Percentiles rank a stretch among this genome's conserved stretches.
Evolutionary conservation across 2,888 invertebrate genomes (phyloP).

Genomic region (Kryphioiulus occultus): DNA sequence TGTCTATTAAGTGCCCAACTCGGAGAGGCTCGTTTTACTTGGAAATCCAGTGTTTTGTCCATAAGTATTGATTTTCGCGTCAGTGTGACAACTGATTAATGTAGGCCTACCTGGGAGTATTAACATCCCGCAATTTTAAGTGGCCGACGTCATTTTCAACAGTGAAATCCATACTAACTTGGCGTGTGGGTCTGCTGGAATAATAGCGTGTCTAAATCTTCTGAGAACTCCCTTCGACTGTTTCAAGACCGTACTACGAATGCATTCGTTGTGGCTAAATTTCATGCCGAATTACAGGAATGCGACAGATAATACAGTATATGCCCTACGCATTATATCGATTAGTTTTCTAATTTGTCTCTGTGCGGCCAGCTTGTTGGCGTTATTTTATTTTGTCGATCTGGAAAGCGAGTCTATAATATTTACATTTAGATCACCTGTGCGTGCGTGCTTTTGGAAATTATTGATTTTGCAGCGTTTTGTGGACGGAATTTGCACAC

Average conservation of each 20-base stretch:
- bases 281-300: not conserved
- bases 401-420: not conserved
- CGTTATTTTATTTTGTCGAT: not conserved
- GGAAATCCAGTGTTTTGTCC: not conserved
- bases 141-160: not conserved
- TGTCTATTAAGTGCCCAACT: not conserved
- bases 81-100: not conserved
- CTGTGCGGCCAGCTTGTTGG: not conserved
- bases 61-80: not conserved
- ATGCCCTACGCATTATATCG: not conserved
- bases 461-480: not conserved
- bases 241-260: not conserved
- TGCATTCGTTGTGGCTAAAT: not conserved
- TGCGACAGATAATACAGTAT: not conserved
- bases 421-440: not conserved
- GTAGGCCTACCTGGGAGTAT: not conserved
- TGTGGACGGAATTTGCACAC: not conserved
- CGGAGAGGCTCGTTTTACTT: not conserved
- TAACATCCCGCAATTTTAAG: not conserved
- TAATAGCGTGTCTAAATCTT: slow-evolving; percentile 20
- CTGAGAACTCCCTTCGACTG: not conserved
- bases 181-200: not conserved
- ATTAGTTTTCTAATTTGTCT: not conserved
- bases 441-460: not conserved
- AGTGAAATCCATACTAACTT: not conserved